A percentile compares a stretch with the other conserved stretches of the same genome.
phyloP scores from a whole-genome alignment of 2,888 invertebrate genomes.

The Melinaea marsaeus region DNA sequence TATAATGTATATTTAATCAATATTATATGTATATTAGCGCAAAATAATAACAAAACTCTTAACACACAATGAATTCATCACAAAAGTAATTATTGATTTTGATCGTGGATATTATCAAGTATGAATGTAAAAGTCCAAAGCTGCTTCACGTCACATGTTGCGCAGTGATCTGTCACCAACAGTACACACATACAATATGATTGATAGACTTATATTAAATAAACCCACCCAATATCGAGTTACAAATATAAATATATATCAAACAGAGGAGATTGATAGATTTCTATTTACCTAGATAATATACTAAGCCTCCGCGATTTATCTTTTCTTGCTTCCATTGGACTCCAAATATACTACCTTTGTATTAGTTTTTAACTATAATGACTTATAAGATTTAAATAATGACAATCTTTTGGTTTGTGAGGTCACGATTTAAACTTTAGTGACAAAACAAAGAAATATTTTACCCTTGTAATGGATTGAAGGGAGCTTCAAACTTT shows the following conservation, averaged over 20 bases:
- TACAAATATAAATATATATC: conserved; percentile 68
- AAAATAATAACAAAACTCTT: too few species aligned
- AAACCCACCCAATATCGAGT: conserved; percentile 69
- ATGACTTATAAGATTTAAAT: conserved; percentile 37
- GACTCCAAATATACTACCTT: too few species aligned
- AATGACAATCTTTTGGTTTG: conserved; percentile 67
- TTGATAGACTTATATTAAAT: conserved; percentile 73
- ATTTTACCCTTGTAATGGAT: conserved; percentile 77
- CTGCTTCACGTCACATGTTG: conserved; percentile 56
- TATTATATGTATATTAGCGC: too few species aligned
- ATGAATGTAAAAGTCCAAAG: conserved; percentile 30
- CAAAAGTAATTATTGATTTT: background rate
- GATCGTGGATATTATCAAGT: conserved; percentile 23
- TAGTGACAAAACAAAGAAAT: conserved; percentile 76
- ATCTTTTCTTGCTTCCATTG: background rate
- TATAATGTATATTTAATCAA: too few species aligned
- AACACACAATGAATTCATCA: background rate
- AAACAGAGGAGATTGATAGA: conserved; percentile 66
- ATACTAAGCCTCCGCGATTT: conserved; percentile 21
- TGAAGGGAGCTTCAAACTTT: conserved; percentile 77
- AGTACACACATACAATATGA: conserved; percentile 55
- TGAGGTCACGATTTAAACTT: conserved; percentile 55
- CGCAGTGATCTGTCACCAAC: conserved; percentile 64
- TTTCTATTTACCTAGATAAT: conserved; percentile 39
- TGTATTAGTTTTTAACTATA: conserved; percentile 12